Base-by-base conservation (phyloP, 2,888 invertebrate genomes). In the Himalopsyche japonica region DNA sequence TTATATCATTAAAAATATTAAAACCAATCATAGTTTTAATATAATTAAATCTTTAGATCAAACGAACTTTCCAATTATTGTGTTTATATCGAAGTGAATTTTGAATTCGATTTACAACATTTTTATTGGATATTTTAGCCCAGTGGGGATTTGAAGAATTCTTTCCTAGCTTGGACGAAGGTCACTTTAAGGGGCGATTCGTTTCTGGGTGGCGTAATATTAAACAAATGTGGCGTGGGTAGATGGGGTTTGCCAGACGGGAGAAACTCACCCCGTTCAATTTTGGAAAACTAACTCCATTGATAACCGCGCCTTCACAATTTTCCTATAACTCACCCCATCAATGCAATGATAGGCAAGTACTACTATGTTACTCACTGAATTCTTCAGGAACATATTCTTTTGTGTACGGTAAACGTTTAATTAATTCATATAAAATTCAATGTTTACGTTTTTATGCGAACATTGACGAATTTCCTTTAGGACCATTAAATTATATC, bases 231-330 rank as follows among this genome's bases (percentile, higher is more conserved):
- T 80, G 80, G 81, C 81, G 48, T 57, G 79, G n/a, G 48, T 30
- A 18, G 49, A 76, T 37, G 79, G 80, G 83, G 84, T 77, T 24
- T 78, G 81, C 78, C 82, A 81, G 80, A 81, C 78, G 84, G 79
- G 30, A 84, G 78, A 80, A 34, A 32, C 77, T 34, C 77, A 77
- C 83, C 34, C 76, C 48, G 49, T 49, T 81, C 82, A 43, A 81
- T 77, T 81, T 64, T 82, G 84, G 83, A 80, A 82, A 82, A 80
- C 57, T 57, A 57, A 70, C 82, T 85, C 84, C 86, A 85, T 86
- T 86, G 86, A 86, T 86, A 84, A 86, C 34, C 43, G 57, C 57
- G 43, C 84, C 43, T 81, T 70, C 27, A 15, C 12, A 70, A 70
- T 70, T 70, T 70, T 70, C 70, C 30, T 70, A 70, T 70, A 15